These are phyloP conservation scores for Danio tinwini DNA, from an alignment of 2,797 vertebrate species.

Conservation along the genomic window DNA sequence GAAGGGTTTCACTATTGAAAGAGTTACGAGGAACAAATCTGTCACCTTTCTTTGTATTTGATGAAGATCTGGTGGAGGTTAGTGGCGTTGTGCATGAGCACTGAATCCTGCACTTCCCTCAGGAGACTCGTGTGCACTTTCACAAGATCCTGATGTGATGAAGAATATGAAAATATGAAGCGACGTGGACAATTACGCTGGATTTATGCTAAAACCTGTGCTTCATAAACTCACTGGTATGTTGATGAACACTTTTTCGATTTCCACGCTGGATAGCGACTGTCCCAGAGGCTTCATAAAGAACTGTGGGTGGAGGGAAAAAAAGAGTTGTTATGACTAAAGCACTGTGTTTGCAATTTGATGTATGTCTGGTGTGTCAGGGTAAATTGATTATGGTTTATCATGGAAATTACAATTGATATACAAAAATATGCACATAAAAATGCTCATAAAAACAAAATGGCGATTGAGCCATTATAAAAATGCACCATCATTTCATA, in stretches of 20 bases:
- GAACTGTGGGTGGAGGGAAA: constrained; percentile 77
- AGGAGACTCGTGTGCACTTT: constrained; percentile 92
- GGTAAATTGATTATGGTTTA: no score
- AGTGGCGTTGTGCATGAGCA: constrained; percentile 88
- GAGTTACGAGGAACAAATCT: neutral
- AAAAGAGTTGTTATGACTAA: neutral
- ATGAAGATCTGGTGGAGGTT: constrained; percentile 96
- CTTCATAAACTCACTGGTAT: constrained; percentile 84
- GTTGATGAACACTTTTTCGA: constrained; percentile 94
- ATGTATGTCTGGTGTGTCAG: no score
- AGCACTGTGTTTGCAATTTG: no score
- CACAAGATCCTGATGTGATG: constrained; percentile 86
- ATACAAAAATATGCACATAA: neutral
- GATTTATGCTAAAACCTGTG: neutral
- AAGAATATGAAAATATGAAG: constrained; percentile 39
- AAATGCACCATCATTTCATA: neutral
- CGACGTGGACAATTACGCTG: neutral
- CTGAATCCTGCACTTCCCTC: constrained; percentile 89
- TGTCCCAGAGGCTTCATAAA: constrained; percentile 93
- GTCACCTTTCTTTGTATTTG: constrained; percentile 94
- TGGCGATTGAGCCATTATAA: neutral
- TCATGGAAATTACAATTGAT: neutral
- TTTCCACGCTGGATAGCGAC: constrained; percentile 84
- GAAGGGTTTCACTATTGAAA: neutral
- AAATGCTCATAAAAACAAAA: neutral